A percentile compares a stretch with the other conserved stretches of the same genome.
Conservation (phyloP, 1,140 invertebrate genomes). For the Drosophila ironensis region DNA sequence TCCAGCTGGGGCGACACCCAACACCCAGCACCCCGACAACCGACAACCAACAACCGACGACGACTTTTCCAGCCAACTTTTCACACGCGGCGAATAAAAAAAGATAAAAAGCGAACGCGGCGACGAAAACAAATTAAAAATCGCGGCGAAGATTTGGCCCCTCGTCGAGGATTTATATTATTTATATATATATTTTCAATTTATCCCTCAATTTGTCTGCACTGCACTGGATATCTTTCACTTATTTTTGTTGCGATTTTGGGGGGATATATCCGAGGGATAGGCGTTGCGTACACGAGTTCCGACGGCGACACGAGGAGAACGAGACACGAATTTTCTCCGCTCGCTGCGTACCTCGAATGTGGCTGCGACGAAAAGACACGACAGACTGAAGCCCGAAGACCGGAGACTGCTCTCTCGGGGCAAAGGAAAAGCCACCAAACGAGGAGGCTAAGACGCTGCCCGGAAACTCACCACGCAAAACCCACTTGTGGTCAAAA, state of each 20-base stretch:
- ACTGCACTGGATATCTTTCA: conserved; percentile 40
- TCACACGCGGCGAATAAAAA: conserved; percentile 27
- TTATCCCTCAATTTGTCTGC: conserved; percentile 23
- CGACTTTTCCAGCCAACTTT: conserved; percentile 19
- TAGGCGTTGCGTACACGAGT: conserved; percentile 9
- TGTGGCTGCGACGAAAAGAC: conserved; percentile 72
- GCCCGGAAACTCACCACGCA: conserved; percentile 7
- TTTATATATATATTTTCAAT: background rate
- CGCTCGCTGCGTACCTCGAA: conserved; percentile 57
- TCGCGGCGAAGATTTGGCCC: conserved; percentile 39
- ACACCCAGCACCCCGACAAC: too few relatives aligned
- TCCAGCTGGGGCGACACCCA: background rate
- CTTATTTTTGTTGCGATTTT: conserved; percentile 4
- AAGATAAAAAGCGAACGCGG: background rate
- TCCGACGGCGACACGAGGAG: conserved; percentile 53
- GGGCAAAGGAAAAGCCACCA: background rate
- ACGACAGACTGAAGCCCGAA: conserved; percentile 62
- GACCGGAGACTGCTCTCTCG: conserved; percentile 19
- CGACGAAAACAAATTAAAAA: conserved; percentile 49
- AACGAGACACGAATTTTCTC: conserved; percentile 40
- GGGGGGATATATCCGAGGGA: conserved; percentile 19
- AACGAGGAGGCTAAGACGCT: background rate
- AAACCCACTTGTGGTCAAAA: conserved; percentile 40
- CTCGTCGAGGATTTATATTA: conserved; percentile 7
- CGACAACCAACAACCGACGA: too few relatives aligned